Base-by-base conservation (phyloP, 1,140 invertebrate genomes). In the Dermatophagoides farinae region DNA sequence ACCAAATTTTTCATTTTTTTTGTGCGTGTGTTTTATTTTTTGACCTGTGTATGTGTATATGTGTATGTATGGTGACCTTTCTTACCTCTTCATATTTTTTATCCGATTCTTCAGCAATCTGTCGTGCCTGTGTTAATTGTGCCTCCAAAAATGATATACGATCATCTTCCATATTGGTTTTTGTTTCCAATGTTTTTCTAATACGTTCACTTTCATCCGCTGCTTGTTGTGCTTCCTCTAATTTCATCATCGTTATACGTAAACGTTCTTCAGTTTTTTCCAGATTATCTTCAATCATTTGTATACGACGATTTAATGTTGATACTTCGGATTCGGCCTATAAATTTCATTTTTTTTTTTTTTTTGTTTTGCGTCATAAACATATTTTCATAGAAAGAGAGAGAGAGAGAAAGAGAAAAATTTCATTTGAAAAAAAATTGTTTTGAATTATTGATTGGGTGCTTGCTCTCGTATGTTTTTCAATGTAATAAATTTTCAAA, bases 41-140 rank as follows among this genome's bases (percentile, higher is more conserved):
- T n/a, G n/a, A n/a, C n/a, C n/a, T 31, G 31, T 31, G 31, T 31
- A 31, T 8, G 31, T 31, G 31, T 4, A 8, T 31, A 8, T 31
- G 2, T 4, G 8, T 31, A 31, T 31, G 2, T 31, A 31, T 4
- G 31, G 2, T 31, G 8, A 12, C 1, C 2, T 44, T 25, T 40
- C 65, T 60, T 70, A 95, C 91, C 89, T 96, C 91, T 82, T 97
- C 91, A 74, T 96, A 97, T 88, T 97, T 97, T 78, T 93, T 93
- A 78, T 96, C 92, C 66, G 90, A 88, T 77, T 97, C 92, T 76
- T 96, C 90, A 65, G 92, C 91, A 75, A 95, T 93, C 73, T 88
- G 82, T 78, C 93, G 93, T 70, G 92, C 91, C 74, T 96, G 90
- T 65, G 88, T 80, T 71, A 97, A 80, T 74, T 95, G 88, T 65